Evolutionary conservation across 23 tunicate genomes (phyloP), one percentile per base, ranked within the genome.

Genomic region (Trididemnum clinides): DNA sequence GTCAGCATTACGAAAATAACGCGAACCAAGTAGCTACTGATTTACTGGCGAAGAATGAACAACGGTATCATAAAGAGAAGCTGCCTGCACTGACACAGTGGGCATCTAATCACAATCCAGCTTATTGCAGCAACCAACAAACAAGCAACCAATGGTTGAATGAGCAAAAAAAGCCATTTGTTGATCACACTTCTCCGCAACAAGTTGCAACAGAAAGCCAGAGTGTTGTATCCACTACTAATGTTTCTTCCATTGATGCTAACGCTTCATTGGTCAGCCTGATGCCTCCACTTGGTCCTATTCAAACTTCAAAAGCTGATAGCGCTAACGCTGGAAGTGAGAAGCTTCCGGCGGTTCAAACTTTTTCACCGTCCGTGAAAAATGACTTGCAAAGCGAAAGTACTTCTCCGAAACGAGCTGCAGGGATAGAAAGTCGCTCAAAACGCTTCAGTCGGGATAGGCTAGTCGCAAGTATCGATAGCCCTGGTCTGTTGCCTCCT

Each of bases 391-490:
- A 26, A 3, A 57, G 20, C 22, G 80, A 39, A 35, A 37, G 26
- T 27, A 18, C 28, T 25, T 7, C 23, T 6, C 30, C 28, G 23
- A 39, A 74, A 37, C n/a, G n/a, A n/a, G 27, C 59, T 2, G 59
- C 57, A 36, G 18, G 31, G 15, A 66, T 66, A 5, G 30, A 36
- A 3, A 31, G 31, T 31, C 58, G 59, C 5, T 39, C 57, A 57
- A 92, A 92, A 58, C 97, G 97, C 28, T 88, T 88, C 32, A 92
- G 97, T 79, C 89, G 97, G 0, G 92, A 88, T 69, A 37, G 97
- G 20, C 84, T 92, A 28, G 72, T 84, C 19, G 97, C 92, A 1
- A 92, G 87, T 18, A 88, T 92, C n/a, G 97, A 92, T 57, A 92
- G 97, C 76, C 97, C 97, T 0, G 70, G 79, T 50, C 70, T 87